These are phyloP conservation scores for Gadopsis bispinosus DNA, from an alignment of 2,797 vertebrate genomes.

Conservation along the genomic window DNA sequence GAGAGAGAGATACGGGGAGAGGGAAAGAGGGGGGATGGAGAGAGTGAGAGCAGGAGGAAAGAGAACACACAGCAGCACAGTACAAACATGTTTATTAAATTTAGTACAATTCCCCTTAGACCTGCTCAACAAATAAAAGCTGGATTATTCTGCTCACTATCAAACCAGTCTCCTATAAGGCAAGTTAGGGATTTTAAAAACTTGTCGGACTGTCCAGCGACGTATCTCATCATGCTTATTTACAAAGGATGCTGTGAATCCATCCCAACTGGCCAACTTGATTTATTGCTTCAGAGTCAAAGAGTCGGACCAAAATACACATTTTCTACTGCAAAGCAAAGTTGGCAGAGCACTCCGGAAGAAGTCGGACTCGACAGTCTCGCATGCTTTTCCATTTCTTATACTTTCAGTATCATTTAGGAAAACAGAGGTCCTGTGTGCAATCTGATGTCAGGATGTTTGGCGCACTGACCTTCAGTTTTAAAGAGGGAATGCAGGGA, in stretches of 20 bases:
- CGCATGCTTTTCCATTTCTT: not conserved
- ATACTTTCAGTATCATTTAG: not conserved
- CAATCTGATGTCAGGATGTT: not conserved
- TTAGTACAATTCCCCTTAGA: no score
- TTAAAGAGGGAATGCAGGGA: not conserved
- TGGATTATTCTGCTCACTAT: not conserved
- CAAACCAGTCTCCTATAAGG: not conserved
- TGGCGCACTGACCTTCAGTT: not conserved
- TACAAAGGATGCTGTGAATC: not conserved
- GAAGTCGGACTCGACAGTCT: not conserved
- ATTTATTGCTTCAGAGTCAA: not conserved
- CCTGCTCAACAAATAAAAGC: no score
- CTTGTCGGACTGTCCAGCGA: not conserved
- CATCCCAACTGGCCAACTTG: not conserved
- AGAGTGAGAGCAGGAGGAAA: no score
- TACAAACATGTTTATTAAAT: no score
- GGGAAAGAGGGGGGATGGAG: no score
- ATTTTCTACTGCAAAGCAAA: not conserved
- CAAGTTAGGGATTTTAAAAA: not conserved
- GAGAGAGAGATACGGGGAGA: no score
- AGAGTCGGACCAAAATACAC: not conserved
- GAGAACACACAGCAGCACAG: no score
- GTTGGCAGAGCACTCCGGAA: not conserved
- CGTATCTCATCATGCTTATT: not conserved
- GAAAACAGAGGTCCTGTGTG: not conserved